Evolutionary conservation across 2,797 vertebrate species (phyloP).

Genomic region (Lepidocolaptes lacrymiger): DNA sequence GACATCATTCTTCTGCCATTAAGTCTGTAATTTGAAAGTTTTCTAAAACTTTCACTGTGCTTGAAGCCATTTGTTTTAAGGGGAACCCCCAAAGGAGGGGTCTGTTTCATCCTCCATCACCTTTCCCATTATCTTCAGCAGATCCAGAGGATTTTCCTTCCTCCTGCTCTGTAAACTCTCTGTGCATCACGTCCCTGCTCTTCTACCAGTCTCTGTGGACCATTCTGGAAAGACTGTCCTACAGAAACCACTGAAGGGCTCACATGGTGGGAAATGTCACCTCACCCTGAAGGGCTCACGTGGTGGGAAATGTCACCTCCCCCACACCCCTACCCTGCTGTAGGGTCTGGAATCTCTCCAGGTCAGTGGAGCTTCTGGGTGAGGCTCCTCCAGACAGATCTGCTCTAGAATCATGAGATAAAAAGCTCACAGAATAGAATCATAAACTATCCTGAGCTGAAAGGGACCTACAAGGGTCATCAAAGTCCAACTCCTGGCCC

Average conservation of each 20-base stretch:
- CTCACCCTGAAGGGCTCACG: not conserved
- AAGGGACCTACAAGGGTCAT: not conserved
- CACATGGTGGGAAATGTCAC: too few relatives aligned
- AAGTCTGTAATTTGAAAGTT: not conserved
- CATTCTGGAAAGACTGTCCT: not conserved
- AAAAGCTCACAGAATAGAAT: not conserved
- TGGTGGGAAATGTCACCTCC: not conserved
- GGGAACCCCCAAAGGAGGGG: not conserved
- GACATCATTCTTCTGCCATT: not conserved
- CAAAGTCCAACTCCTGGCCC: not conserved
- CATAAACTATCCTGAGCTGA: not conserved
- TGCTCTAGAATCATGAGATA: not conserved
- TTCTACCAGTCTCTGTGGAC: not conserved
- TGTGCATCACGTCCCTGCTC: not conserved
- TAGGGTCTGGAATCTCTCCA: not conserved
- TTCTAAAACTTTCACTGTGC: not conserved
- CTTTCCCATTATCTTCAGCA: not conserved
- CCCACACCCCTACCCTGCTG: too few relatives aligned
- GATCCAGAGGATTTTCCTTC: not conserved
- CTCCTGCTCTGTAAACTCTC: not conserved
- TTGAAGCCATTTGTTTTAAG: not conserved
- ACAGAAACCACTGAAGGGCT: not conserved
- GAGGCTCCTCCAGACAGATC: not conserved
- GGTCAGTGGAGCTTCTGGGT: not conserved
- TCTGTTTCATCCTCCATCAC: not conserved